phyloP scores from a whole-genome alignment of 1,140 invertebrate genomes.

The Lucilia cuprina region DNA sequence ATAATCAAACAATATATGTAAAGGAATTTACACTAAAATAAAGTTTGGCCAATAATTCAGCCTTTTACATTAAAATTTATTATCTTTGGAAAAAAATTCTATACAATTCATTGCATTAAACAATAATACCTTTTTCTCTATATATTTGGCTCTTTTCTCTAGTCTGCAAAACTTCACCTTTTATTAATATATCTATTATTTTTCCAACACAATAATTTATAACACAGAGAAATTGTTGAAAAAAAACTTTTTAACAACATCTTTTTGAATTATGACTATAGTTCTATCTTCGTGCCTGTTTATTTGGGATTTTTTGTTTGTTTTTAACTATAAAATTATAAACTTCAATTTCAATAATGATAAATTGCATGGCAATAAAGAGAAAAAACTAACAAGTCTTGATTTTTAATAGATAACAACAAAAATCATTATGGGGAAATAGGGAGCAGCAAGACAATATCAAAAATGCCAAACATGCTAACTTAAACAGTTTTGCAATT shows the following conservation, averaged over 20 bases:
- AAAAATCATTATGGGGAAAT: background rate
- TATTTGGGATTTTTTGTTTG: background rate
- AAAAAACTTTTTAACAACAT: background rate
- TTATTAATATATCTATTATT: background rate
- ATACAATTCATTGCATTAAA: too few species aligned
- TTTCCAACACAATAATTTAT: background rate
- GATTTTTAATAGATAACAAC: background rate
- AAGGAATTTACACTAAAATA: too few species aligned
- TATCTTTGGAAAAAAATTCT: too few species aligned
- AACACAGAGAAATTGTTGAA: background rate
- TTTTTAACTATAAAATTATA: background rate
- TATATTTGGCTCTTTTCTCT: too few species aligned
- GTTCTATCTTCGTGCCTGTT: background rate
- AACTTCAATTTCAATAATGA: constrained; percentile 6
- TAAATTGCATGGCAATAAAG: background rate
- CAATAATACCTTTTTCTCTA: too few species aligned
- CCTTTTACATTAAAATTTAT: too few species aligned
- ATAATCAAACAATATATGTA: too few species aligned
- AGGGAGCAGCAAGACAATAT: too few species aligned
- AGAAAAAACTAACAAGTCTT: background rate
- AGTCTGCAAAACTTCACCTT: too few species aligned
- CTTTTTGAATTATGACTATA: background rate
- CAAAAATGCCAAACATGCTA: too few species aligned
- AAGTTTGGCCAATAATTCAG: too few species aligned
- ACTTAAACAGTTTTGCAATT: too few species aligned